Evolutionary conservation across 2,797 vertebrate genomes (phyloP).

Genomic region (Lacerta agilis): DNA sequence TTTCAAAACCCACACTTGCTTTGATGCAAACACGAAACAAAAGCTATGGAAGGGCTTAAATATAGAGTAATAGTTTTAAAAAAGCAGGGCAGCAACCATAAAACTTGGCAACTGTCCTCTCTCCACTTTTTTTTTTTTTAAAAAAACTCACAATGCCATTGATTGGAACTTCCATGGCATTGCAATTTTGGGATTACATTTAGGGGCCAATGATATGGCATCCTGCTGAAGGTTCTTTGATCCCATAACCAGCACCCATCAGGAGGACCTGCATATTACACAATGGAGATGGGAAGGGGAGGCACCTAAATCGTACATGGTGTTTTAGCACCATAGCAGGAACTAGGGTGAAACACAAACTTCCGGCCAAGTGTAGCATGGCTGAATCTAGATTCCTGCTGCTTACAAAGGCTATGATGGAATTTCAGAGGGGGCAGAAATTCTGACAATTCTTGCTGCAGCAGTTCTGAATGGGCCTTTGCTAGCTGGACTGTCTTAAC

Average conservation of each 20-base stretch:
- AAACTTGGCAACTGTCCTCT: neutral
- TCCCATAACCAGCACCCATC: neutral
- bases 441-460: too few relatives aligned
- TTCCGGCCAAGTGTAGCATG: too few relatives aligned
- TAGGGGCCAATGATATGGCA: neutral
- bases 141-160: neutral
- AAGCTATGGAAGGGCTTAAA: neutral
- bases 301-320: neutral
- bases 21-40: neutral
- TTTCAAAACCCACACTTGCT: fast-evolving
- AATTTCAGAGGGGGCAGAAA: too few relatives aligned
- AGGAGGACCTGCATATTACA: neutral
- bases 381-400: too few relatives aligned
- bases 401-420: too few relatives aligned
- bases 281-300: neutral
- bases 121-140: too few relatives aligned
- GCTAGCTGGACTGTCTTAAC: too few relatives aligned
- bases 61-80: too few relatives aligned
- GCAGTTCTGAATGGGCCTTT: too few relatives aligned
- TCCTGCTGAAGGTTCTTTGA: too few relatives aligned
- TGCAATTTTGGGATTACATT: neutral
- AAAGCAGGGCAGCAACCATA: neutral
- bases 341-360: neutral
- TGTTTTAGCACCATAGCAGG: neutral
- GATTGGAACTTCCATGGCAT: neutral